Evolutionary conservation across 2,113 vertebrate genomes (phyloP), one percentile per base, ranked within the genome.

Genomic region (Passer domesticus): DNA sequence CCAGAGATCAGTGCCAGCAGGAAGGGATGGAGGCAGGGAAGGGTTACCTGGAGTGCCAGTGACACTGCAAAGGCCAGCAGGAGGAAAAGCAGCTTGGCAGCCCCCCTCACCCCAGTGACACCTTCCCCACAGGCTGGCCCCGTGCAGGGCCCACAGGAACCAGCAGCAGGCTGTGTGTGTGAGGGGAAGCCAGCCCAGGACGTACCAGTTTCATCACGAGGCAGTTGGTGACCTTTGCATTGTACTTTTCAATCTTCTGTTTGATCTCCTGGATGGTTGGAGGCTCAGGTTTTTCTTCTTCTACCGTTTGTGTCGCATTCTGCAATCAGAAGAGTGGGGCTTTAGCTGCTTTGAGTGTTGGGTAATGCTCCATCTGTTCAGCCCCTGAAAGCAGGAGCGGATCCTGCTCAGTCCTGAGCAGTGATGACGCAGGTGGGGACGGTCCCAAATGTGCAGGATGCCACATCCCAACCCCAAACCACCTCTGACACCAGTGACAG

Each of bases 161-260:
- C 59, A 44, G 39, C 59, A 3, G 0, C 15, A 5, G 20, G 0
- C 19, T 12, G 11, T 15, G 52, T 6, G 47, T 0, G 1, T 0
- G 1, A 15, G 37, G 10, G 3, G 5, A 8, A 19, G 0, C 1
- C 31, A 49, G 39, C 91, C 76, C 73, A 24, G 1, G 0, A 70
- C 98, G 67, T 94, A 99, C 99, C 99, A 99, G 96, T 53, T 99
- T 99, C 99, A 99, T 99, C 96, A 98, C 84, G 56, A 98, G 94
- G 96, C 98, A 99, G 95, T 99, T 98, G 3, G 98, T 98, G 62
- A 99, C 98, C 59, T 98, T 98, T 20, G 97, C 94, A 15, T 99
- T 99, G 94, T 99, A 99, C 84, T 97, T 98, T 5, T 99, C 98
- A 11, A 99, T 99, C 96, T 96, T 99, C 94, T 98, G 95, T 52